Conservation (phyloP, 2,113 vertebrate genomes). For the Orthonyx spaldingii region DNA sequence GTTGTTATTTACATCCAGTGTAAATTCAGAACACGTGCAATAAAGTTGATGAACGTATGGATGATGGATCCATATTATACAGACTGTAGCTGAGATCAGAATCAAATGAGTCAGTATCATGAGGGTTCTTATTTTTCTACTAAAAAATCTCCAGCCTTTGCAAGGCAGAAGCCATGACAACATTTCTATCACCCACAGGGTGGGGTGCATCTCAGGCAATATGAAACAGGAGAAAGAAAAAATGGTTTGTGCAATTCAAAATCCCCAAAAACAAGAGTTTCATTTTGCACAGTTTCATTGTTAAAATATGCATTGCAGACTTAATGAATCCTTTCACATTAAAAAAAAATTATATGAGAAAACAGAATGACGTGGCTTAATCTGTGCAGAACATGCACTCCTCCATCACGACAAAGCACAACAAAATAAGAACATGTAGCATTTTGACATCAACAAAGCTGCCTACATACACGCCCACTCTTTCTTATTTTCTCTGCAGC, state of each 20-base stretch:
- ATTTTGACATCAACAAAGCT: constrained; percentile 37
- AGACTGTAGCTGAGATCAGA: background rate
- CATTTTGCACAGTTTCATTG: background rate
- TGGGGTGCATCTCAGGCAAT: background rate
- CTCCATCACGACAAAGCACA: background rate
- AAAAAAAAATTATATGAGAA: background rate
- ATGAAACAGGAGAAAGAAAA: background rate
- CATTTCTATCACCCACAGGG: background rate
- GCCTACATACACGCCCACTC: constrained; percentile 16
- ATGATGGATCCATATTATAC: background rate
- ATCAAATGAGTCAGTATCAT: background rate
- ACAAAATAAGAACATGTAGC: constrained; percentile 37
- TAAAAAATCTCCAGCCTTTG: background rate
- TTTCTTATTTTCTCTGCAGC: constrained; percentile 11
- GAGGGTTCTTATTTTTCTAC: background rate
- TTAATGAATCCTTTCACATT: background rate
- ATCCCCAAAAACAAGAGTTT: background rate
- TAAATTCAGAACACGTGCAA: background rate
- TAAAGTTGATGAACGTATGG: background rate
- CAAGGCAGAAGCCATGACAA: background rate
- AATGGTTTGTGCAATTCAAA: background rate
- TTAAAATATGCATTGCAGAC: background rate
- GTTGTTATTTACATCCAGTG: background rate
- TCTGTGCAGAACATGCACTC: background rate
- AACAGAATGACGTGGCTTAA: background rate